phyloP scores from a whole-genome alignment of 2,797 vertebrate genomes.

The Micromesistius poutassou region DNA sequence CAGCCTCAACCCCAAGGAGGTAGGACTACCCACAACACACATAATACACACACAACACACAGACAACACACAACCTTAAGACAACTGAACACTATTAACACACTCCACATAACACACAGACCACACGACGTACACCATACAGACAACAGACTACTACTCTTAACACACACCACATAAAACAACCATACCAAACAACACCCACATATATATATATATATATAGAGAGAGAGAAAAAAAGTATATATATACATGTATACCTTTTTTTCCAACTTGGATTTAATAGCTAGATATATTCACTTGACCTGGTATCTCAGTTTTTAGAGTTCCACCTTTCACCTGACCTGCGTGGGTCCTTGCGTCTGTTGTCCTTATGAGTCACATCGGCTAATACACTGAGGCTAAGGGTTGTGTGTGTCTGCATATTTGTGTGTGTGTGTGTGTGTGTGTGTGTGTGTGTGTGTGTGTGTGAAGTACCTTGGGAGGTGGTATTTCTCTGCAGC shows the following conservation, averaged over 20 bases:
- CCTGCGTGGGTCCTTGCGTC: neutral
- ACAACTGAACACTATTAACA: too few relatives aligned
- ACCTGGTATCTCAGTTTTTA: neutral
- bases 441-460: conserved; percentile 9
- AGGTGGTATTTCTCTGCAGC: conserved; percentile 57
- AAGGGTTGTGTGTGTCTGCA: conserved; percentile 3
- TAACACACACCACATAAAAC: neutral
- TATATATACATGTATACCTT: neutral
- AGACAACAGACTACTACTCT: too few relatives aligned
- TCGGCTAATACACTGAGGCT: neutral
- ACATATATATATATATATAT: neutral
- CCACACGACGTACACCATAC: neutral
- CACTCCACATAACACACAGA: neutral
- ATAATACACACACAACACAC: neutral
- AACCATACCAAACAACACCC: too few relatives aligned
- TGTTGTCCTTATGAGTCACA: neutral
- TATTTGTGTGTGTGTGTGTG: conserved; percentile 3
- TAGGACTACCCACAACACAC: neutral
- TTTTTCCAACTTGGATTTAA: neutral
- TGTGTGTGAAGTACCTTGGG: conserved; percentile 49
- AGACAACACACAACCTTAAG: neutral
- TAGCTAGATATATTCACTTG: neutral
- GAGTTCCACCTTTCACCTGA: neutral
- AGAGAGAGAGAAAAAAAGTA: neutral
- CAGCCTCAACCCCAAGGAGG: neutral